A percentile compares a stretch with the other conserved stretches of the same genome.
Conservation (phyloP, 2,797 vertebrate genomes). For the Hozukius guyotensis region DNA sequence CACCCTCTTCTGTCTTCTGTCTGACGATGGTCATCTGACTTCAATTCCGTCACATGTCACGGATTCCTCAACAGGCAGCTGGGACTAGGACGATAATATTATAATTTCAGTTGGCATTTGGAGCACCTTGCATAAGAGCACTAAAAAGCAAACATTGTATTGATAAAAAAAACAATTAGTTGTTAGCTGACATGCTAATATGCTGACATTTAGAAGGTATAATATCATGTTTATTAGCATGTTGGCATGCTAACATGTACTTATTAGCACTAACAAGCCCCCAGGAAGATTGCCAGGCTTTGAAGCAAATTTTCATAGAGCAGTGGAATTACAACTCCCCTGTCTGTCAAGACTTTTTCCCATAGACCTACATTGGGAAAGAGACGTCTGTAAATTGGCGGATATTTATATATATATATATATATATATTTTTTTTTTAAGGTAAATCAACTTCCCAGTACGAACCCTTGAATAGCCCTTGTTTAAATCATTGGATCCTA, state of each 20-base stretch:
- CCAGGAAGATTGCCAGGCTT: no score
- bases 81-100: background rate
- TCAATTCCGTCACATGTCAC: conserved; percentile 59
- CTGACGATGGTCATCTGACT: conserved; percentile 70
- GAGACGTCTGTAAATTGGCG: no score
- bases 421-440: no score
- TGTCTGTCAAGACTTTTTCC: no score
- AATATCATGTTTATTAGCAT: background rate
- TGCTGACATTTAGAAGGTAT: background rate
- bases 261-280: background rate
- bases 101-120: background rate
- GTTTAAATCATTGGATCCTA: no score
- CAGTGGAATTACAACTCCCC: background rate
- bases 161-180: background rate
- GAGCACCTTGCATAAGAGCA: background rate
- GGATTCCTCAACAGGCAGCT: background rate
- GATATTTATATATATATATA: no score
- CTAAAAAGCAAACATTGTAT: background rate
- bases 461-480: no score
- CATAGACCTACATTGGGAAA: no score
- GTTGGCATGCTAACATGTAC: background rate
- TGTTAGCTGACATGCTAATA: background rate
- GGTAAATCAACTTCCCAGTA: no score
- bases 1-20: conserved; percentile 12
- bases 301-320: no score